Evolutionary conservation across 2,797 vertebrate genomes (phyloP).

Genomic region (Mormyrops boulengeri): DNA sequence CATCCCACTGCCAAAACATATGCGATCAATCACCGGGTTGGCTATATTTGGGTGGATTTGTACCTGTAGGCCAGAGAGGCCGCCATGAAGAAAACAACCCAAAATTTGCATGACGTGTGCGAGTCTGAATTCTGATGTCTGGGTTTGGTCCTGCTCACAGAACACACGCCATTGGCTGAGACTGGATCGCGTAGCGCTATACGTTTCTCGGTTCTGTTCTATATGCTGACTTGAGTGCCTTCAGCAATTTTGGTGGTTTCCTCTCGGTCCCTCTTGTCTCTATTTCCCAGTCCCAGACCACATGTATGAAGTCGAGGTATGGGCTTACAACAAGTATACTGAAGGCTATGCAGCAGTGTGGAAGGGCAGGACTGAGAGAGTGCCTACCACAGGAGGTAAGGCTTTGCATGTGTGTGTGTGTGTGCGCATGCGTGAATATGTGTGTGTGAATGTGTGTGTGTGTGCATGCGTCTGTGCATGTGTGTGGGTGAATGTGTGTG

Average conservation of each 20-base stretch:
- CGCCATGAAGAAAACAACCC: background rate
- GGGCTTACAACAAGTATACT: conserved; percentile 83
- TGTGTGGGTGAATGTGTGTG: too few relatives aligned
- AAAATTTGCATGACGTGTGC: background rate
- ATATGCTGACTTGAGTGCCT: background rate
- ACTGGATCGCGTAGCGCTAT: background rate
- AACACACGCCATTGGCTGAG: background rate
- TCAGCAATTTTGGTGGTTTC: background rate
- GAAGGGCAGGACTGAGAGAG: conserved; percentile 87
- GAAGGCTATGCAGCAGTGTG: conserved; percentile 85
- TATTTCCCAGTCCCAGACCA: conserved; percentile 69
- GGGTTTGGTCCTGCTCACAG: background rate
- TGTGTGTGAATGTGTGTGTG: background rate
- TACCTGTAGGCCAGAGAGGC: background rate
- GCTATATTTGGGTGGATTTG: background rate
- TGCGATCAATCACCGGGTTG: background rate
- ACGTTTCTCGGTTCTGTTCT: background rate
- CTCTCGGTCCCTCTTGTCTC: background rate
- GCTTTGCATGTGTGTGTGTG: background rate
- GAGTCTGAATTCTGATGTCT: background rate
- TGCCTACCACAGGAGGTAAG: conserved; percentile 58
- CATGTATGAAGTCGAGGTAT: conserved; percentile 86
- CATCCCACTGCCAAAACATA: background rate
- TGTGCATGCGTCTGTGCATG: too few relatives aligned
- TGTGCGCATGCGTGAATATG: too few relatives aligned